These are phyloP conservation scores for human DNA, from an alignment of 2,113 vertebrate genomes.

Conservation along the genomic window GRCh38 chr6:138797501-138798000, in stretches of 20 bases:
- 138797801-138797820: not conserved
- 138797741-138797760: not conserved
- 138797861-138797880: not conserved
- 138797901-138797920: not conserved
- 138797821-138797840: not conserved
- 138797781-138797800: not conserved
- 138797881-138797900: not conserved
- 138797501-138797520: not conserved
- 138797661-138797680: not conserved
- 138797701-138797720: not conserved
- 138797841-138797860: not conserved
- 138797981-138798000: not conserved
- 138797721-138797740: not conserved
- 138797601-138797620: not conserved
- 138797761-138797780: not conserved
- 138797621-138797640: not conserved
- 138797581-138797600: not conserved
- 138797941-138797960: not conserved
- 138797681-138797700: not conserved
- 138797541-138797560: not conserved
- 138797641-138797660: not conserved
- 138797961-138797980: not conserved
- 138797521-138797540: not conserved
- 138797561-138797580: not conserved
- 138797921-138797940: too few relatives aligned